Evolutionary conservation across 2,888 invertebrate genomes (phyloP).

Genomic region (Oligia fasciuncula): DNA sequence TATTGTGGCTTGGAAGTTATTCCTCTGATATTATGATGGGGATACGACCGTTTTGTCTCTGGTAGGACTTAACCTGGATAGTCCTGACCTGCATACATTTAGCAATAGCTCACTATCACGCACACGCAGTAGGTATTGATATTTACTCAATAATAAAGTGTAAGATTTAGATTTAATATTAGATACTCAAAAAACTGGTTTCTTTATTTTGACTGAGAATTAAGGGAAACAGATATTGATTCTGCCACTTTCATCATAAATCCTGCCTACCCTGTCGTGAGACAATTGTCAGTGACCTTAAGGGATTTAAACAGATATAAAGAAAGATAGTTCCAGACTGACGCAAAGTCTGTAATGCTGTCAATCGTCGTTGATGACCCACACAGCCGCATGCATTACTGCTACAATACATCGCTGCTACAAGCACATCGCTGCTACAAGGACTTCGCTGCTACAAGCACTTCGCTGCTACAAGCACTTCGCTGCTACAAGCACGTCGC

Average conservation of each 20-base stretch:
- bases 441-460: too few species aligned
- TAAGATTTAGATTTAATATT: not conserved
- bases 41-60: not conserved
- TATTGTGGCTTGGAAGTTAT: not conserved
- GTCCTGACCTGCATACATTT: not conserved
- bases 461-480: too few species aligned
- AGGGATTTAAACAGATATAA: not conserved
- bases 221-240: not conserved
- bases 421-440: not conserved
- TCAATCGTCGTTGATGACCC: not conserved
- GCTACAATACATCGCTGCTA: not conserved
- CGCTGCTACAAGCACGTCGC: conserved; percentile 3
- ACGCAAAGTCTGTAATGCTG: not conserved
- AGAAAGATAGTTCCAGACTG: not conserved
- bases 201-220: not conserved
- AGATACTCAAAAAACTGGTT: not conserved
- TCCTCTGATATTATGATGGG: not conserved
- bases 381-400: not conserved
- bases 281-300: not conserved
- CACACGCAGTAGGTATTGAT: not conserved
- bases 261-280: too few species aligned
- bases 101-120: not conserved
- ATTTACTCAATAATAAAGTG: not conserved
- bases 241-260: not conserved
- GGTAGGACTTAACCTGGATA: not conserved